phyloP scores from a whole-genome alignment of 1,140 invertebrate genomes.

The Ptiloglossa arizonensis region DNA sequence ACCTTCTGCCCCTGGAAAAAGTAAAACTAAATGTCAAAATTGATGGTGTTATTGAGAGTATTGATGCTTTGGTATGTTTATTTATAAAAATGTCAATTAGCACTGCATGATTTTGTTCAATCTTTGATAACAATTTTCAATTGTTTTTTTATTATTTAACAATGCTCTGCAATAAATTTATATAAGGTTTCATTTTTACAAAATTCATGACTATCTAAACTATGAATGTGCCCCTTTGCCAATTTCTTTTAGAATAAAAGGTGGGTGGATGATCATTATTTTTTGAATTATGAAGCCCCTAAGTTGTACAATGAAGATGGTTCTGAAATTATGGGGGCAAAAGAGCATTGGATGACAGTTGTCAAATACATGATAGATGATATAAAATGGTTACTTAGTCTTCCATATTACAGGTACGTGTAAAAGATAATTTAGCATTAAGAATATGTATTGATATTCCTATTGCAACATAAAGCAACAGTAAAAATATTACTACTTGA shows the following conservation, averaged over 20 bases:
- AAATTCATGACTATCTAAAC: neutral
- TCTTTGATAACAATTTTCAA: neutral
- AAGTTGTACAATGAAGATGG: constrained; percentile 70
- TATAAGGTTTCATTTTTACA: neutral
- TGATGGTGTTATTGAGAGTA: constrained; percentile 62
- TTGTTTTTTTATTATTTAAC: neutral
- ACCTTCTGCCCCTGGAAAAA: constrained; percentile 69
- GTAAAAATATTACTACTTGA: constrained; percentile 3
- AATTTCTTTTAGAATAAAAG: constrained; percentile 71
- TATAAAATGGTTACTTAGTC: constrained; percentile 82
- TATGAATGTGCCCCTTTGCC: constrained; percentile 19
- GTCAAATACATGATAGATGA: constrained; percentile 83
- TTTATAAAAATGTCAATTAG: constrained; percentile 1
- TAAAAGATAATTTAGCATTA: neutral
- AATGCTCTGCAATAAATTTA: neutral
- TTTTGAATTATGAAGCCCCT: constrained; percentile 76
- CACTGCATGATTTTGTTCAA: neutral
- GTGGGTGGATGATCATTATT: constrained; percentile 75
- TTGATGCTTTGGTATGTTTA: constrained; percentile 74
- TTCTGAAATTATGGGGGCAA: constrained; percentile 77
- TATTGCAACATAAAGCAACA: neutral
- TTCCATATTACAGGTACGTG: constrained; percentile 81
- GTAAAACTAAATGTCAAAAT: constrained; percentile 65
- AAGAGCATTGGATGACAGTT: constrained; percentile 83
- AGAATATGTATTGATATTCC: neutral